Evolutionary conservation across 2,113 vertebrate species (phyloP).

Genomic region (Eudyptes chrysolophus): DNA sequence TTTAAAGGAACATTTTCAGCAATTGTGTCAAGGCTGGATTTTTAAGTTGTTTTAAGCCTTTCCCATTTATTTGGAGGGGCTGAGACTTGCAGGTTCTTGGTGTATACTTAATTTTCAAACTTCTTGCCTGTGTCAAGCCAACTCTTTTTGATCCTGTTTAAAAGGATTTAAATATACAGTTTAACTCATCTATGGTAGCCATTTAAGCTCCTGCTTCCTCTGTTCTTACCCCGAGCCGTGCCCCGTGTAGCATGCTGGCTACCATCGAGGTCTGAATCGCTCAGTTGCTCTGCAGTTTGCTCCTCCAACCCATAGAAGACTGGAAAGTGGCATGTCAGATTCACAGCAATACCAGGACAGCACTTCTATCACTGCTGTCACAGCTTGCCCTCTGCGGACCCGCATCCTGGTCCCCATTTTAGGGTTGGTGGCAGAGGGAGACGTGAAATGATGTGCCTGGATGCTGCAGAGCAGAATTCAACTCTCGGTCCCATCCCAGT

Average conservation of each 20-base stretch:
- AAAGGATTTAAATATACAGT: neutral
- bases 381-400: neutral
- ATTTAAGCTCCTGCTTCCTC: neutral
- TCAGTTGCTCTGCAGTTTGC: neutral
- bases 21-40: neutral
- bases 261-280: neutral
- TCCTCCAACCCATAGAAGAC: accelerated
- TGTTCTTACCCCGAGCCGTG: neutral
- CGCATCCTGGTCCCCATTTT: neutral
- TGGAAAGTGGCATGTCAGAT: neutral
- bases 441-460: neutral
- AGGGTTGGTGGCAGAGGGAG: neutral
- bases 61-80: neutral
- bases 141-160: neutral
- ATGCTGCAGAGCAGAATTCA: neutral
- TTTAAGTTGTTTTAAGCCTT: neutral
- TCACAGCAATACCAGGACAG: neutral
- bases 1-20: neutral
- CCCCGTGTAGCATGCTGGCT: accelerated
- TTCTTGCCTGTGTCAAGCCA: neutral
- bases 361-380: neutral
- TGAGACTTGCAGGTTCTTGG: neutral
- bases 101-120: neutral
- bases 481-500: accelerated
- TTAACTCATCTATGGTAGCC: neutral